Conservation (phyloP, 2,888 invertebrate genomes). For the Phengaris arion region DNA sequence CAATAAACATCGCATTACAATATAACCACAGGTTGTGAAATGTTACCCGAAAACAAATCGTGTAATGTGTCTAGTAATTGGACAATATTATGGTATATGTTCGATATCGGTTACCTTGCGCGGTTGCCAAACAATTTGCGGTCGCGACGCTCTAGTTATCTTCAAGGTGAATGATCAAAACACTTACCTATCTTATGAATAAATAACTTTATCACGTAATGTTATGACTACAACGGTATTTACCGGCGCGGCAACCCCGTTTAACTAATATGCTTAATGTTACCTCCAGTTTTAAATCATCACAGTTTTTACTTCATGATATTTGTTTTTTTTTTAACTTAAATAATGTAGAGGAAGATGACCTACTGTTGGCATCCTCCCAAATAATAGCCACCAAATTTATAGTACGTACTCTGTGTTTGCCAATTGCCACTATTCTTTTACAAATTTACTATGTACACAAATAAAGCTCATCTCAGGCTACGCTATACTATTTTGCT, state of each 20-base stretch:
- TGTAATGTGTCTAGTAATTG: neutral
- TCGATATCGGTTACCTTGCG: constrained; percentile 45
- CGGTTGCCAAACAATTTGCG: constrained; percentile 67
- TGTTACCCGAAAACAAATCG: neutral
- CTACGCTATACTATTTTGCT: too few species aligned
- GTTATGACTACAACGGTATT: constrained; percentile 1
- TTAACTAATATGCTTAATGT: neutral
- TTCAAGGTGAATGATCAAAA: constrained; percentile 59
- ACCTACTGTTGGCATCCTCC: too few species aligned
- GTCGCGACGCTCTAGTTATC: constrained; percentile 68
- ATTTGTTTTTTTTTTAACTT: too few species aligned
- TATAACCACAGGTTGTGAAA: neutral
- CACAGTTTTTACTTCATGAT: too few species aligned
- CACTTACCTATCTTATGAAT: constrained; percentile 21
- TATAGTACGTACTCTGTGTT: too few species aligned
- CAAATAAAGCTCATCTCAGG: too few species aligned
- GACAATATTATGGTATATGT: neutral
- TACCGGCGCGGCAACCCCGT: neutral
- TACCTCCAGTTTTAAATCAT: neutral
- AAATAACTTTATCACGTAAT: constrained; percentile 1
- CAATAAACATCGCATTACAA: neutral
- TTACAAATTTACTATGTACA: too few species aligned
- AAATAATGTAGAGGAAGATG: too few species aligned
- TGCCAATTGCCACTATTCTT: too few species aligned
- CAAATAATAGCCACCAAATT: too few species aligned